These are phyloP conservation scores for Raja brachyura DNA, from an alignment of 2,113 vertebrate species.

Conservation along the genomic window DNA sequence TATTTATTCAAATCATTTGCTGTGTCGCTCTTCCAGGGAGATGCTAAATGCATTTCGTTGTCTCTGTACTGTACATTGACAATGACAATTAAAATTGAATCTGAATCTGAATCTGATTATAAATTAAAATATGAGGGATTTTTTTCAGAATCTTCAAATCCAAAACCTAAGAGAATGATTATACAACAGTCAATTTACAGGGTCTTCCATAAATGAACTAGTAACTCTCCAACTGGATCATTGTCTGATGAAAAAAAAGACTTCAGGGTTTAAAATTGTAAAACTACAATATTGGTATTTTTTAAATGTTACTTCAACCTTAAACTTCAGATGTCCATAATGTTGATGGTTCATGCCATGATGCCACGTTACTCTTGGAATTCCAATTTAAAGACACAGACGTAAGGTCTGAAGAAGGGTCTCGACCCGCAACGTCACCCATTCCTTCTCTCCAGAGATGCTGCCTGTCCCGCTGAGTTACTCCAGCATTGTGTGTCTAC, in stretches of 20 bases:
- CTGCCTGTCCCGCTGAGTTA: no score
- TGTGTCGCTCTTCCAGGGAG: no score
- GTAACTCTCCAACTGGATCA: neutral
- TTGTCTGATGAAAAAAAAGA: neutral
- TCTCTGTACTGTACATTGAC: no score
- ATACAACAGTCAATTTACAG: neutral
- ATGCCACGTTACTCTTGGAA: no score
- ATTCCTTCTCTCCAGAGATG: no score
- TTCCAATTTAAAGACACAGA: neutral
- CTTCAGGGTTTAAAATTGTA: neutral
- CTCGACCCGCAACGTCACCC: no score
- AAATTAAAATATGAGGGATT: no score
- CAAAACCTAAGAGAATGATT: neutral
- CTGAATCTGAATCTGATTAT: no score
- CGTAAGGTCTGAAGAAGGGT: neutral
- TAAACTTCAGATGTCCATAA: neutral
- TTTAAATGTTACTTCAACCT: neutral
- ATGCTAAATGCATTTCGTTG: no score
- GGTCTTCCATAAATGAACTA: neutral
- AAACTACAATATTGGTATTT: neutral
- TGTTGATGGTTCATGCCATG: neutral
- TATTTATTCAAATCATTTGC: no score
- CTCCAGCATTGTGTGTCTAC: no score
- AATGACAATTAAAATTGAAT: no score
- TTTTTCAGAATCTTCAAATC: neutral